Conservation (phyloP, 2,113 vertebrate genomes). For the Paraplagusia blochii region DNA sequence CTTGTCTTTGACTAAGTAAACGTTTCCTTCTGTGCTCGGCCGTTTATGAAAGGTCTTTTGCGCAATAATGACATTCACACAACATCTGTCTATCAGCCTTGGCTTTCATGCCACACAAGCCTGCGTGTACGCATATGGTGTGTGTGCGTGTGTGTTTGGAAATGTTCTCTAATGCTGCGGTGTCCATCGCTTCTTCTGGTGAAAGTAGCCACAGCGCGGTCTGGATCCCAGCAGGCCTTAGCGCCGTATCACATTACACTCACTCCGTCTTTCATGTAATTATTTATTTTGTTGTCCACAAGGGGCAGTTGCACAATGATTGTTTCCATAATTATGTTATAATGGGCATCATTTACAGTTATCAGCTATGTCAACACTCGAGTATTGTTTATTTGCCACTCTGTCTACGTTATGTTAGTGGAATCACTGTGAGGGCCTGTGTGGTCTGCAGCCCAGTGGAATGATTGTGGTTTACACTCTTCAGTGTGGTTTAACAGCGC, state of each 20-base stretch:
- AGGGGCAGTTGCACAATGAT: neutral
- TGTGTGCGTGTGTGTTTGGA: neutral
- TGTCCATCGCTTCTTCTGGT: conserved; percentile 33
- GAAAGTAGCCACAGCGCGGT: conserved; percentile 17
- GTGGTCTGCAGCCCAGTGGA: neutral
- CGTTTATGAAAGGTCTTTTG: conserved; percentile 58
- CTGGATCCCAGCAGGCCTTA: conserved; percentile 20
- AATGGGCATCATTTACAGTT: neutral
- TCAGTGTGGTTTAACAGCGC: neutral
- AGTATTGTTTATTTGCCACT: conserved; percentile 5
- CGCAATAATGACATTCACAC: conserved; percentile 51
- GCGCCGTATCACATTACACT: conserved; percentile 15
- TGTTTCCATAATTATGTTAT: conserved; percentile 3
- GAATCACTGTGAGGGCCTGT: neutral
- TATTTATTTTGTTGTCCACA: conserved; percentile 17
- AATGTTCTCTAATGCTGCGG: conserved; percentile 15
- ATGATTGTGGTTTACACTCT: neutral
- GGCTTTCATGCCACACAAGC: conserved; percentile 16
- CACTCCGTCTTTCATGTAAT: conserved; percentile 7
- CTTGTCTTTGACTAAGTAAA: conserved; percentile 69
- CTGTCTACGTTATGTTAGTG: neutral
- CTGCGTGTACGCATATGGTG: conserved; percentile 14
- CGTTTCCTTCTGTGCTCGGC: conserved; percentile 65
- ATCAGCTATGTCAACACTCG: neutral
- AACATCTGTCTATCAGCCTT: conserved; percentile 65